These are phyloP conservation scores for Drosophila eugracilis DNA, from an alignment of 1,140 invertebrate species.

Conservation along the genomic window DNA sequence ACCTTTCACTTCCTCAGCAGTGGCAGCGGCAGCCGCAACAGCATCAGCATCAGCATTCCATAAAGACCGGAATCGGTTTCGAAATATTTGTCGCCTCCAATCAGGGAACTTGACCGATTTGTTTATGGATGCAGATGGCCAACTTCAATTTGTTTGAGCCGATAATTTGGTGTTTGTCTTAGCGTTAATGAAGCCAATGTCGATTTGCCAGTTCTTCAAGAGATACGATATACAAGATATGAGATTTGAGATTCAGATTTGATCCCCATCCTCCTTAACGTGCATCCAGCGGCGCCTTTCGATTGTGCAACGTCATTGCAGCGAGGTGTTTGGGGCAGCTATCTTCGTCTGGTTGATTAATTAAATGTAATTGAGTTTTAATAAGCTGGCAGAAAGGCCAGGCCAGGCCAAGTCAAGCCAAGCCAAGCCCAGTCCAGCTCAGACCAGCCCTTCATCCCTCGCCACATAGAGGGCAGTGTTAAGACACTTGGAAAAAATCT, in stretches of 20 bases:
- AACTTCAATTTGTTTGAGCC: slow-evolving; percentile 69
- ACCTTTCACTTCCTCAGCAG: slow-evolving; percentile 35
- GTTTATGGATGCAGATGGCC: slow-evolving; percentile 39
- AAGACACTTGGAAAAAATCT: slow-evolving; percentile 8
- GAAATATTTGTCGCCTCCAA: slow-evolving; percentile 38
- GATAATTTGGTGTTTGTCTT: slow-evolving; percentile 61
- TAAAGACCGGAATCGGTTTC: slow-evolving; percentile 15
- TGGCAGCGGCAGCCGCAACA: not conserved
- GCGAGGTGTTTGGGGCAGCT: slow-evolving; percentile 25
- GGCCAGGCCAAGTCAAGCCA: too few relatives aligned
- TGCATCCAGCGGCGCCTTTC: slow-evolving; percentile 45
- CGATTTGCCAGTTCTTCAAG: slow-evolving; percentile 27
- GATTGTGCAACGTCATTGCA: slow-evolving; percentile 66
- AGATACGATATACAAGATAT: not conserved
- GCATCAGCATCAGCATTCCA: slow-evolving; percentile 8
- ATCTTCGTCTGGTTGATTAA: slow-evolving; percentile 60
- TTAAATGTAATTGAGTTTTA: slow-evolving; percentile 81
- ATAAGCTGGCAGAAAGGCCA: slow-evolving; percentile 48
- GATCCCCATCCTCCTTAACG: too few relatives aligned
- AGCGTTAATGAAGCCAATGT: slow-evolving; percentile 68
- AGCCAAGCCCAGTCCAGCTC: too few relatives aligned
- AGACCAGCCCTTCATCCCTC: not conserved
- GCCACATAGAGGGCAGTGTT: not conserved
- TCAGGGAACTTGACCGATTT: slow-evolving; percentile 49
- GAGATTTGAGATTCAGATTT: too few relatives aligned